Percentiles rank a stretch among this genome's conserved stretches.
These are phyloP conservation scores for Rhodinocichla rosea DNA, from an alignment of 2,113 vertebrate species.

Conservation along the genomic window DNA sequence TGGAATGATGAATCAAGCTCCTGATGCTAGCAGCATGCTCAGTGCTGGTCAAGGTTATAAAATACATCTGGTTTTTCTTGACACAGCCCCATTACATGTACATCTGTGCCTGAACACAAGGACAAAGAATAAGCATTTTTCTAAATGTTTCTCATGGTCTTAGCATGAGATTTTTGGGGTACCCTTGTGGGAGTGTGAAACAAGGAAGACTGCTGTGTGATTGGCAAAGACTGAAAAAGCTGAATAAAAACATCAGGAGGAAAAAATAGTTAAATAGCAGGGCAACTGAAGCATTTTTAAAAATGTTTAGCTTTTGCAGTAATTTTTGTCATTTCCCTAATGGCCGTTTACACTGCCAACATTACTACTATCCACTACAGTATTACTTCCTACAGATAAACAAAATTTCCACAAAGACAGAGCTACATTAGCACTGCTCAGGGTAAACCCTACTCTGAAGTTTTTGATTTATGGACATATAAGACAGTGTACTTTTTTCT, in stretches of 20 bases:
- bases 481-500: not conserved
- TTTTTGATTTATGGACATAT: not conserved
- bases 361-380: not conserved
- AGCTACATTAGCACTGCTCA: not conserved
- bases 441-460: not conserved
- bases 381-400: not conserved
- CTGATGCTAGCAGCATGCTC: not conserved
- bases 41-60: not conserved
- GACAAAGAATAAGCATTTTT: not conserved
- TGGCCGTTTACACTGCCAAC: not conserved
- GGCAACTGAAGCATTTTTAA: not conserved
- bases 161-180: not conserved
- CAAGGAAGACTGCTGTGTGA: not conserved
- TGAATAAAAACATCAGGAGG: not conserved
- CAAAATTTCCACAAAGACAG: not conserved
- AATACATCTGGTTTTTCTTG: not conserved
- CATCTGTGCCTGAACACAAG: not conserved
- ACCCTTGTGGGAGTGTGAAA: not conserved
- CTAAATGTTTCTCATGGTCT: not conserved
- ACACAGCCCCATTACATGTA: not conserved
- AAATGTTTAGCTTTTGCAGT: not conserved
- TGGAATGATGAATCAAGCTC: not conserved
- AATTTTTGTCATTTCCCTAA: not conserved
- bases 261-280: not conserved
- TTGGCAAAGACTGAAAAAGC: not conserved